Percentiles rank a stretch among this genome's conserved stretches.
Conservation (phyloP, 2,888 invertebrate species). For the Meandrusa payeni region DNA sequence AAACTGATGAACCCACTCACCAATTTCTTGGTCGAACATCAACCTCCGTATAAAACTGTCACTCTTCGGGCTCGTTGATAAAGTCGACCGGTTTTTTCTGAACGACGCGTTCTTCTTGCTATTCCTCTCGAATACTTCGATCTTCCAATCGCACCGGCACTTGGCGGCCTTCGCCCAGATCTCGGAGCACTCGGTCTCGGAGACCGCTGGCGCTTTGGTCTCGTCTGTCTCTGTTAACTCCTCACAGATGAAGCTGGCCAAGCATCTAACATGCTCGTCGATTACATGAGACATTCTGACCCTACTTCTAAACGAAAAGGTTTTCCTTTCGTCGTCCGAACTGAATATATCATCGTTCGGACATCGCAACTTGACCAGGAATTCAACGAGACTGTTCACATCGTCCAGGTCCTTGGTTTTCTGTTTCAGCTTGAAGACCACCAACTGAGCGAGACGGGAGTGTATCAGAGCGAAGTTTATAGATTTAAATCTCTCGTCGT, state of each 20-base stretch:
- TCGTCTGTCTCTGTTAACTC: constrained; percentile 56
- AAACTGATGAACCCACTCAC: constrained; percentile 47
- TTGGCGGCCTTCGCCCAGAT: constrained; percentile 80
- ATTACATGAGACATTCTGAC: constrained; percentile 53
- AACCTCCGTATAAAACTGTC: constrained; percentile 64
- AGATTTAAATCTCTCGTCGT: constrained; percentile 82
- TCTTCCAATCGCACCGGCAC: constrained; percentile 84
- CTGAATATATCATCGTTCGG: constrained; percentile 79
- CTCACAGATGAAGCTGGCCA: constrained; percentile 67
- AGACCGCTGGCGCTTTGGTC: constrained; percentile 69
- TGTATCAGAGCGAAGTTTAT: constrained; percentile 85
- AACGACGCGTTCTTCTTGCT: constrained; percentile 75
- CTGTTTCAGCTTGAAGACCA: constrained; percentile 80
- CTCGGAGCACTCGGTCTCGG: constrained; percentile 79
- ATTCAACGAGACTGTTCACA: constrained; percentile 57
- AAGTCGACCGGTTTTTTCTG: constrained; percentile 74
- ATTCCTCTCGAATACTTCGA: constrained; percentile 71
- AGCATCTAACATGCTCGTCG: constrained; percentile 61
- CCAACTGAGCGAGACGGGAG: constrained; percentile 82
- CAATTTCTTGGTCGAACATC: constrained; percentile 70
- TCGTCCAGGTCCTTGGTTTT: constrained; percentile 65
- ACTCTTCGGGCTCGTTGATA: constrained; percentile 67
- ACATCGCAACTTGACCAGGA: constrained; percentile 60
- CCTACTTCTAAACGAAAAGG: constrained; percentile 47
- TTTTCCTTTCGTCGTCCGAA: constrained; percentile 77